Percentiles rank a stretch among this genome's conserved stretches.
Conservation (phyloP, 2,797 vertebrate species). For the Anas bernieri region DNA sequence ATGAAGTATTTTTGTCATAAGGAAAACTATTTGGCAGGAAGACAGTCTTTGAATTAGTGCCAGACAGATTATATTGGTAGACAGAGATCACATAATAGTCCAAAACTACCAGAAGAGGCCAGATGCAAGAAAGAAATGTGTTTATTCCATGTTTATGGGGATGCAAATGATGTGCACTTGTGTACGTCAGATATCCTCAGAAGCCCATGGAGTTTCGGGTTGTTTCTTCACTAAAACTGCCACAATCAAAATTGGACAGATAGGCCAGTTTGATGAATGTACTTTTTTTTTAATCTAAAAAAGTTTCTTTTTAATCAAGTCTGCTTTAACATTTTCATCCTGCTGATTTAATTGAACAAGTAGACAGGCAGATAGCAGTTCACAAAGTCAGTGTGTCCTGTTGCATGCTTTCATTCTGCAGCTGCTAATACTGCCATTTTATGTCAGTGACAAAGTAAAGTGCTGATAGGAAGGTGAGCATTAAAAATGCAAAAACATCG, state of each 20-base stretch:
- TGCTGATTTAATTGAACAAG: background rate
- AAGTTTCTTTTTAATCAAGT: background rate
- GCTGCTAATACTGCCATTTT: background rate
- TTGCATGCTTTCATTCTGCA: background rate
- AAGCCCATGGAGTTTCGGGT: background rate
- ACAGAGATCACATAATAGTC: slow-evolving; percentile 32
- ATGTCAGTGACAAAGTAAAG: background rate
- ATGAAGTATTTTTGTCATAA: background rate
- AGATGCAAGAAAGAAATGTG: slow-evolving; percentile 14
- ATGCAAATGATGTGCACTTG: background rate
- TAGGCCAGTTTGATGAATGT: background rate
- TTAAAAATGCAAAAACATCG: background rate
- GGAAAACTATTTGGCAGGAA: slow-evolving; percentile 20
- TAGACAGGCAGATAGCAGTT: background rate
- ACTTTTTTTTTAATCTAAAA: background rate
- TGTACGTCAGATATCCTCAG: background rate
- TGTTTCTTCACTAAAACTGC: background rate
- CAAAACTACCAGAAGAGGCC: slow-evolving; percentile 9
- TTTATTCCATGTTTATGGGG: background rate
- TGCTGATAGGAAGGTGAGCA: background rate
- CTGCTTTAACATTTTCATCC: background rate
- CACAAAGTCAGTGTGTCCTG: background rate
- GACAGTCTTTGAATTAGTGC: slow-evolving; percentile 10
- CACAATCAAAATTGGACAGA: background rate
- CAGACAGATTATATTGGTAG: slow-evolving; percentile 6